Base-by-base conservation (phyloP, 2,113 vertebrate species). In the Desmodus rotundus region DNA sequence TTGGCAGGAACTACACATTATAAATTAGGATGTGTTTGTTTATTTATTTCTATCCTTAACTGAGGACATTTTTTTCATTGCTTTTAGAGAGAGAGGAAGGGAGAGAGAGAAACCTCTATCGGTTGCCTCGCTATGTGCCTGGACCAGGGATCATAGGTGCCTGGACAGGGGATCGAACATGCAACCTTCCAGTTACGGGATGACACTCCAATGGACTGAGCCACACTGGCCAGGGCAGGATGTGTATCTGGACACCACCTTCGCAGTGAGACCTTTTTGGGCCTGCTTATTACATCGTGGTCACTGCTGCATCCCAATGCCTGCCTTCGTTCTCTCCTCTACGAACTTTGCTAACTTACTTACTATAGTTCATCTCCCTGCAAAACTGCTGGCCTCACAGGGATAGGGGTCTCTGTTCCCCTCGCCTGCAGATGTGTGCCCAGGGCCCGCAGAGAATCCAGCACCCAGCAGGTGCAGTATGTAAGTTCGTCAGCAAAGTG, bases 401-500 rank as follows among this genome's bases (percentile, higher is more conserved):
- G 45, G 50, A 52, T 54, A 19, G 50, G 41, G 13, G 2, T 33
- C 19, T 38, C 2, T 41, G 54, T 24, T 10, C 31, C 41, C 10
- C 20, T 70, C 0, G 1, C 54, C 41, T 36, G 2, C 45, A 9
- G 56, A 24, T 0, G 3, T 28, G 20, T 5, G 36, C 13, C 33
- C 47, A 31, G 19, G 16, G 38, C 24, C 38, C 22, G 24, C 33
- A 28, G 0, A 1, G 65, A 26, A 17, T 2, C 43, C 7, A 5
- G 77, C 31, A 5, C 20, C 56, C 1, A 0, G 45, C 15, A n/a
- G 1, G 15, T 7, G 0, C 4, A 8, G 0, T 2, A 26, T 2
- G 36, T 26, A 3, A 16, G 0, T 38, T 22, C 54, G 45, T 45
- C 28, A 28, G 50, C 9, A 5, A 76, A 24, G 41, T 17, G 50